A percentile compares a stretch with the other conserved stretches of the same genome.
These are phyloP conservation scores for Cyrtonyx montezumae DNA, from an alignment of 2,113 vertebrate species.

Conservation along the genomic window DNA sequence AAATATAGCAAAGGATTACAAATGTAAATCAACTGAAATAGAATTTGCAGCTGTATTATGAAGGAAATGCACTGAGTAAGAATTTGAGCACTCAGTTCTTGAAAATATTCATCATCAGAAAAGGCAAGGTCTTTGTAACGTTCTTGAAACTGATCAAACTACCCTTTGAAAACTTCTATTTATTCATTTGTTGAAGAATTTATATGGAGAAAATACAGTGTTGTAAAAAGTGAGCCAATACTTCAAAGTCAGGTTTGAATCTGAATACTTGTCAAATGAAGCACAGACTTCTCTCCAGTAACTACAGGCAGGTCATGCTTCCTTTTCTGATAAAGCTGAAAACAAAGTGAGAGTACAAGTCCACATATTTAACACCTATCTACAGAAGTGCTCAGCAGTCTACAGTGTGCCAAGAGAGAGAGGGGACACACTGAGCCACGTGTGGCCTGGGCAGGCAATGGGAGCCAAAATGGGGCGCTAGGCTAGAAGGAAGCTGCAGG, in stretches of 20 bases:
- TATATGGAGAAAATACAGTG: not conserved
- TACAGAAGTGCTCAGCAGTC: not conserved
- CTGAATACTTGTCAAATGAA: not conserved
- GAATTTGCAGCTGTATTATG: not conserved
- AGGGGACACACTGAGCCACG: not conserved
- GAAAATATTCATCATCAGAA: not conserved
- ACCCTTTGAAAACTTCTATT: not conserved
- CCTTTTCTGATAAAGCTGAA: not conserved
- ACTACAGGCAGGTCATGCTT: not conserved
- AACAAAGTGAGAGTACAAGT: rapidly evolving
- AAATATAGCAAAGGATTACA: not conserved
- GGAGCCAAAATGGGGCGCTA: rapidly evolving
- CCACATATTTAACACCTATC: not conserved
- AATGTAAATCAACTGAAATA: not conserved
- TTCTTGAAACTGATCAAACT: not conserved
- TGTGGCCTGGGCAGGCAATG: rapidly evolving
- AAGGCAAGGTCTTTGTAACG: not conserved
- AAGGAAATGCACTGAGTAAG: not conserved
- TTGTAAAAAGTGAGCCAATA: not conserved
- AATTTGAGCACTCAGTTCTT: not conserved
- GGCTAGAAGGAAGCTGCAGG: not conserved
- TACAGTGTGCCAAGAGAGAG: not conserved
- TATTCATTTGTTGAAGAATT: not conserved
- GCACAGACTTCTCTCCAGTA: not conserved
- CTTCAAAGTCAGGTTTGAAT: not conserved